Evolutionary conservation across 2,888 invertebrate species (phyloP).

Genomic region (Cylindroiulus punctatus): DNA sequence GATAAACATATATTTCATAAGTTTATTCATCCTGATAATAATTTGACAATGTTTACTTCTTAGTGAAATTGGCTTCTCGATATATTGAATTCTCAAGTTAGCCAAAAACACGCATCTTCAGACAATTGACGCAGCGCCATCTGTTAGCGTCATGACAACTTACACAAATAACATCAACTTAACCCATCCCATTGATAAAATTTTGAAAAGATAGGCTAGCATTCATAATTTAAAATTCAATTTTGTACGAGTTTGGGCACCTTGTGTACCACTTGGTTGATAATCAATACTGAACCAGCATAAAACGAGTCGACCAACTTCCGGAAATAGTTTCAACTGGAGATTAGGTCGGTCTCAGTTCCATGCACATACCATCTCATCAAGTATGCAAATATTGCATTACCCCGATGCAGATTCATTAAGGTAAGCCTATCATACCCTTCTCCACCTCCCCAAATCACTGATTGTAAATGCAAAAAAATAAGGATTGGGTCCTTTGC

Average conservation of each 20-base stretch:
- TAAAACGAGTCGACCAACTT: background rate
- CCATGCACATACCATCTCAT: background rate
- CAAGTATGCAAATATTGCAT: slow-evolving; percentile 23
- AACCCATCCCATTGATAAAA: too few relatives aligned
- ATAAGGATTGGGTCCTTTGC: slow-evolving; percentile 33
- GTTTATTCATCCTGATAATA: too few relatives aligned
- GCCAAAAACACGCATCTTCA: too few relatives aligned
- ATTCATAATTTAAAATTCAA: background rate
- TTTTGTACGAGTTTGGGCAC: background rate
- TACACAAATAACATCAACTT: too few relatives aligned
- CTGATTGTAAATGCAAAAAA: background rate
- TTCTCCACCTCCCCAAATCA: slow-evolving; percentile 31
- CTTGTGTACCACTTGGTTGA: background rate
- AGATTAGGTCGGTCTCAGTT: background rate
- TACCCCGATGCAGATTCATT: background rate
- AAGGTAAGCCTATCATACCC: slow-evolving; percentile 29
- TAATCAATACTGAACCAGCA: background rate
- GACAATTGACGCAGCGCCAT: too few relatives aligned
- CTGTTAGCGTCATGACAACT: too few relatives aligned
- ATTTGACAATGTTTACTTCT: too few relatives aligned
- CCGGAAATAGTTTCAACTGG: background rate
- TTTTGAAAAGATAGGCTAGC: too few relatives aligned
- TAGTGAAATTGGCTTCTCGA: too few relatives aligned
- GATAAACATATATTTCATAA: too few relatives aligned
- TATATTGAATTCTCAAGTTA: too few relatives aligned